Evolutionary conservation across 35 echinoderm and acorn worm species (phyloP).

Genomic region (Nesometra sesokonis): DNA sequence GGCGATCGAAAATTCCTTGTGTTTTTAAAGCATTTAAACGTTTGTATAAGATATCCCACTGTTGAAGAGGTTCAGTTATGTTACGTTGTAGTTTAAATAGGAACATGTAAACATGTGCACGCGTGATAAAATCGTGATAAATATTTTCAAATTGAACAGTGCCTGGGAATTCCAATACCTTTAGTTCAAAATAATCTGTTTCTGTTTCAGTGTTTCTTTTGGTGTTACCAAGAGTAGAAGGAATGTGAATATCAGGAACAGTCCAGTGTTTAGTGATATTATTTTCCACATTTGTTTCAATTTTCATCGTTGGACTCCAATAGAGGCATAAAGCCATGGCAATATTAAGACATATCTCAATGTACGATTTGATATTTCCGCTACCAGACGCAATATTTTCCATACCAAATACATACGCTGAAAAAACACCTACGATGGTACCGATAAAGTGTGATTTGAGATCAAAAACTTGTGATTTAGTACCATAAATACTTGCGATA

Average conservation of each 20-base stretch:
- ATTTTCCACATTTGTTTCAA: too few species aligned
- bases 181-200: background rate
- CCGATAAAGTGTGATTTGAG: background rate
- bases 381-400: background rate
- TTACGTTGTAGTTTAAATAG: background rate
- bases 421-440: background rate
- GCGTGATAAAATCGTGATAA: background rate
- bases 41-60: background rate
- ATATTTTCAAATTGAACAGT: background rate
- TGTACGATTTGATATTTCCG: background rate
- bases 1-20: background rate
- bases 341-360: background rate
- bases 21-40: background rate
- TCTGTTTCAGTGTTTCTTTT: background rate
- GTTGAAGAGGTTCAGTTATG: background rate
- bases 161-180: background rate
- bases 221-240: too few species aligned
- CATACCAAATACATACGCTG: background rate
- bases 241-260: too few species aligned
- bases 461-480: background rate
- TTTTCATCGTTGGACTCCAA: background rate
- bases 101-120: background rate
- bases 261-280: too few species aligned
- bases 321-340: background rate
- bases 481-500: background rate